Base-by-base conservation (phyloP, 2,113 vertebrate genomes). In the Parus major region DNA sequence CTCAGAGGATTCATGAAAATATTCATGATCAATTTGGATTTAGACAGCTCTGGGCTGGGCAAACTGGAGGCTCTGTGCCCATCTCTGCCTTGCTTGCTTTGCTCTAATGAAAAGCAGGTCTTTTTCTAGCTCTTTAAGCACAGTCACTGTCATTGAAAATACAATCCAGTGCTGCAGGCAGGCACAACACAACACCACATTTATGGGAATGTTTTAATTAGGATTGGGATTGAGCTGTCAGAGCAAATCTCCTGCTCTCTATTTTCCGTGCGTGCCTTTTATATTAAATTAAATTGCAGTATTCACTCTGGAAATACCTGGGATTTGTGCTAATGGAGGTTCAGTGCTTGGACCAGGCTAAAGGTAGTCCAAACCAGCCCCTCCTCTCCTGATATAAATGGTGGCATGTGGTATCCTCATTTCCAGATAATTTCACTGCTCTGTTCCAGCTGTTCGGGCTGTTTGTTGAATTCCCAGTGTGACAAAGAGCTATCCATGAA, bases 221-320 rank as follows among this genome's bases (percentile, higher is more conserved):
- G 61, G 42, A 12, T 11, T 39, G 61, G 39, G 33, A 4, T 6
- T 27, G 39, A 55, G 33, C 44, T 82, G 80, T 17, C 44, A 55
- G 47, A 78, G 56, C n/a, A 66, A 41, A 78, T 55, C 35, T 66
- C 10, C 2, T 8, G 3, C 46, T 66, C 24, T 59, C 28, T 6
- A 2, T 63, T 84, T 88, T 44, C 24, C 4, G 0, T 33, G 7
- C 0, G 0, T 47, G 35, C 24, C 41, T 82, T 83, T 63, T 31
- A 46, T 35, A 14, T 71, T 22, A 36, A 46, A 46, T 28, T 35
- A 11, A 84, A 36, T 60, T 23, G 19, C 42, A 28, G 2, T 36
- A 72, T 72, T 50, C 27, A 3, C 27, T 53, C 41, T 80, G 55
- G 47, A 49, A 71, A 55, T 14, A 9, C 3, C 41, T 33, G 28